phyloP scores from a whole-genome alignment of 2,888 invertebrate species.

The Drosophila subquinaria region DNA sequence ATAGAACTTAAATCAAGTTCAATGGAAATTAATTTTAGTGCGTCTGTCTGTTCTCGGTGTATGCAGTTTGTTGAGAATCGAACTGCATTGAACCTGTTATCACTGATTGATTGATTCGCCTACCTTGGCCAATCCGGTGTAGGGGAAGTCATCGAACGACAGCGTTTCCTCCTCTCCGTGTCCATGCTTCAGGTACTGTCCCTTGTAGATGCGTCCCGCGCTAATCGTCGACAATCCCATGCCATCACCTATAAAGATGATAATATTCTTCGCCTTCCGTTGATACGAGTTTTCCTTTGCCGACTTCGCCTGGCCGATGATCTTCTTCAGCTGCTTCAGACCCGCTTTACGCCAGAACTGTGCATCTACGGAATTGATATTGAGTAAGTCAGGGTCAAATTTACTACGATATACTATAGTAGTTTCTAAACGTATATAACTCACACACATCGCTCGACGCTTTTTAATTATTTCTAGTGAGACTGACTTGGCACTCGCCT shows the following conservation, averaged over 20 bases:
- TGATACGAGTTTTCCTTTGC: constrained; percentile 77
- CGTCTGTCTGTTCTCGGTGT: too few species aligned
- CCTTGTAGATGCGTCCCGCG: constrained; percentile 88
- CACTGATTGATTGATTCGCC: constrained; percentile 2
- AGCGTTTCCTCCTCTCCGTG: constrained; percentile 88
- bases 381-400: constrained; percentile 35
- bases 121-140: constrained; percentile 88
- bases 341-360: constrained; percentile 80
- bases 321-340: constrained; percentile 80
- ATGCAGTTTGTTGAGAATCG: not conserved
- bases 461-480: constrained; percentile 58
- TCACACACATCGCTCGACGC: constrained; percentile 12
- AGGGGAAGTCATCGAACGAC: constrained; percentile 88
- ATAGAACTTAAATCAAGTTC: too few species aligned
- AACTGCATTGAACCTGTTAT: constrained; percentile 1
- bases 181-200: constrained; percentile 85
- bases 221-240: constrained; percentile 89
- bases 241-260: constrained; percentile 89
- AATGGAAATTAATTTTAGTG: too few species aligned
- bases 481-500: constrained; percentile 52
- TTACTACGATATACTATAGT: not conserved
- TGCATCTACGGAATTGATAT: constrained; percentile 69
- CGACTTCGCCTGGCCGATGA: constrained; percentile 85
- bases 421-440: not conserved
- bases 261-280: constrained; percentile 87